phyloP scores from a whole-genome alignment of 2,113 vertebrate species.

The Apeltes quadracus region DNA sequence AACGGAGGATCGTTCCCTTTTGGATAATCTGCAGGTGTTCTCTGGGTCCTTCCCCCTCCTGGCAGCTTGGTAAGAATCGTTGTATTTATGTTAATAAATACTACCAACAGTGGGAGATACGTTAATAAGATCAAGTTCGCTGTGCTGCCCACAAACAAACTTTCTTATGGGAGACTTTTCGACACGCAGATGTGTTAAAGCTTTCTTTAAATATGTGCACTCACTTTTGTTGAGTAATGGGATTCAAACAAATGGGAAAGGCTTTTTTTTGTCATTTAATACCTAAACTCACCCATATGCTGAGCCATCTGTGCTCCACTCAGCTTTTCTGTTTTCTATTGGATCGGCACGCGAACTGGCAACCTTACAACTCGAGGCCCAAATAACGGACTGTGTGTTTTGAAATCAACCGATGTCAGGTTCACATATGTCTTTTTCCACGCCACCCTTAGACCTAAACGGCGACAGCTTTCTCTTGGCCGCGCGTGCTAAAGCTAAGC shows the following conservation, averaged over 20 bases:
- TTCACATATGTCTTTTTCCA: slow-evolving; percentile 61
- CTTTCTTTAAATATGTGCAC: neutral
- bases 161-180: too few relatives aligned
- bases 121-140: too few relatives aligned
- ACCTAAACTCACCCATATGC: slow-evolving; percentile 61
- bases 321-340: slow-evolving; percentile 55
- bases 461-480: slow-evolving; percentile 59
- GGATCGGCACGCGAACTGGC: slow-evolving; percentile 62
- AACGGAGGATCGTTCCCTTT: neutral
- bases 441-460: slow-evolving; percentile 41
- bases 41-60: too few relatives aligned
- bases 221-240: slow-evolving; percentile 18
- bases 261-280: slow-evolving; percentile 35
- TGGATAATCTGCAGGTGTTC: too few relatives aligned
- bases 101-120: too few relatives aligned
- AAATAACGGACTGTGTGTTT: slow-evolving; percentile 59
- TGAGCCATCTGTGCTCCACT: slow-evolving; percentile 66
- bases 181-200: slow-evolving; percentile 40
- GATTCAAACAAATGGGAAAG: slow-evolving; percentile 43
- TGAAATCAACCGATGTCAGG: slow-evolving; percentile 60
- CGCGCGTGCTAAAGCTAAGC: slow-evolving; percentile 57
- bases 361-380: slow-evolving; percentile 54
- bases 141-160: too few relatives aligned
- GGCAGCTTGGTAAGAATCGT: too few relatives aligned
- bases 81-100: too few relatives aligned